Evolutionary conservation across 1,140 invertebrate genomes (phyloP).

Genomic region (Cydia pomonella): DNA sequence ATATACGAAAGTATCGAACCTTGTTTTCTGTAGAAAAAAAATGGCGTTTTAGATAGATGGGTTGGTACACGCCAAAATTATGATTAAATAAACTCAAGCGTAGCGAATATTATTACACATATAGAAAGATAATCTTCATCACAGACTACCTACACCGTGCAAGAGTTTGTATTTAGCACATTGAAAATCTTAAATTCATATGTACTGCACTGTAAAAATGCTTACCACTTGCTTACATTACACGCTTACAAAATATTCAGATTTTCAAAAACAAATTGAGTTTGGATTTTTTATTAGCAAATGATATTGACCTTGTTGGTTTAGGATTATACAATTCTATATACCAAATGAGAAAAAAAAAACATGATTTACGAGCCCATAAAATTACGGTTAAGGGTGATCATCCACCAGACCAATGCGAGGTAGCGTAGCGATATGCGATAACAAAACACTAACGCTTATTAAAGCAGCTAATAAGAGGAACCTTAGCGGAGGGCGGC

Average conservation of each 20-base stretch:
- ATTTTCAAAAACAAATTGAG: neutral
- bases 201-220: constrained; percentile 41
- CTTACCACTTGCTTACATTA: neutral
- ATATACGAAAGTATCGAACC: too few relatives aligned
- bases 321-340: constrained; percentile 11
- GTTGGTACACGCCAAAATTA: too few relatives aligned
- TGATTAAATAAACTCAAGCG: too few relatives aligned
- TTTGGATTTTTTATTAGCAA: neutral
- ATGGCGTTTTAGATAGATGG: too few relatives aligned
- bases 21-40: too few relatives aligned
- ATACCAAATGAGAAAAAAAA: neutral
- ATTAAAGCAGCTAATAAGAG: neutral
- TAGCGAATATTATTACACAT: too few relatives aligned
- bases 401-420: neutral
- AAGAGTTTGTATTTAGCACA: constrained; percentile 33
- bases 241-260: neutral
- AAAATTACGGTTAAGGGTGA: neutral
- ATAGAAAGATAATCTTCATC: too few relatives aligned
- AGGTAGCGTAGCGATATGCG: neutral
- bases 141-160: neutral
- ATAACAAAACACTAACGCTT: neutral
- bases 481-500: too few relatives aligned
- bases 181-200: constrained; percentile 39
- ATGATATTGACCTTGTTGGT: neutral
- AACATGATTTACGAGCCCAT: neutral